These are phyloP conservation scores for Takifugu ocellatus DNA, from an alignment of 2,797 vertebrate genomes.

Conservation along the genomic window DNA sequence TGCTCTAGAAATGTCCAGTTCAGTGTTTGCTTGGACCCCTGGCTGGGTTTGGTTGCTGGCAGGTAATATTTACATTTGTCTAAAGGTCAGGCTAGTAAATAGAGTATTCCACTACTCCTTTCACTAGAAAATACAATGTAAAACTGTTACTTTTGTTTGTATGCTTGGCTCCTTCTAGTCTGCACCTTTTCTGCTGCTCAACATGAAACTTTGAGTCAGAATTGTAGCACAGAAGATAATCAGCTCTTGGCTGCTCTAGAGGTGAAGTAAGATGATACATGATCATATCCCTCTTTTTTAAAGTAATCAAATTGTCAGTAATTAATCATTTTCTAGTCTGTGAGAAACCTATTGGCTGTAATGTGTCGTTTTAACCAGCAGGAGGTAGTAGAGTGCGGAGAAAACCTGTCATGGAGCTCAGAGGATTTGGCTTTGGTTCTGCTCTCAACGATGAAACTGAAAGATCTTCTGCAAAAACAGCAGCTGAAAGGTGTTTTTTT, in stretches of 20 bases:
- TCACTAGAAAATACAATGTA: neutral
- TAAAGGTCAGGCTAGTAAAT: neutral
- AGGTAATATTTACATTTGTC: constrained; percentile 44
- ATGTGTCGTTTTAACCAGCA: constrained; percentile 27
- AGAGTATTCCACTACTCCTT: too few species aligned
- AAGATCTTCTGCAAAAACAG: constrained; percentile 26
- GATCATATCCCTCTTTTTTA: neutral
- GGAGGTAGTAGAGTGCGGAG: constrained; percentile 30
- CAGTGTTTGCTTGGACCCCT: neutral
- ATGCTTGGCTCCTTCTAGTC: constrained; percentile 12
- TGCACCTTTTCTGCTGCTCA: constrained; percentile 8
- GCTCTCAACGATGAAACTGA: constrained; percentile 30
- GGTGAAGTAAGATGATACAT: constrained; percentile 32
- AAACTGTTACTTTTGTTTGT: neutral
- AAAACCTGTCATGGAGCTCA: neutral
- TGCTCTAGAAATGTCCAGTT: neutral
- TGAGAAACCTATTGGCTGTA: neutral
- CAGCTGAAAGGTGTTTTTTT: constrained; percentile 32
- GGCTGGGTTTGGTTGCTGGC: constrained; percentile 39
- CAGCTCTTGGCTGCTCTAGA: constrained; percentile 22
- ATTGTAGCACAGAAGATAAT: constrained; percentile 6
- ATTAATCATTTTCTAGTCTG: neutral
- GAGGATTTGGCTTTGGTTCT: constrained; percentile 27
- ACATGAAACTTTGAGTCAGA: neutral
- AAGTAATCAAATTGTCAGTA: neutral